phyloP scores from a whole-genome alignment of 2,797 vertebrate genomes.

The Crocodylus rhombifer region DNA sequence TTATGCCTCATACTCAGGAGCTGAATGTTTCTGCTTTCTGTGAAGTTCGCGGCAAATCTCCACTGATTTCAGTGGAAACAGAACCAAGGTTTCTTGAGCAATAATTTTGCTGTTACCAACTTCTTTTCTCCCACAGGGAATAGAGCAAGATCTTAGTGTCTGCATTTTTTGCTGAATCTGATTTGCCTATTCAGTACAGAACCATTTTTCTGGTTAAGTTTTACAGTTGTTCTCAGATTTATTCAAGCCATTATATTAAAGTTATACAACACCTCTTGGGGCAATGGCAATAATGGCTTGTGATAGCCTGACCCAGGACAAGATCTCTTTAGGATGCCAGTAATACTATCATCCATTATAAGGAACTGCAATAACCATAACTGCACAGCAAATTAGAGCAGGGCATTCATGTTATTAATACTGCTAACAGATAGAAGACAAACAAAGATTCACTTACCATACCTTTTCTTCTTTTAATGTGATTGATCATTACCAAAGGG shows the following conservation, averaged over 20 bases:
- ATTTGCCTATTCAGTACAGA: slow-evolving; percentile 36
- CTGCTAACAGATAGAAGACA: background rate
- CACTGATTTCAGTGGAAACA: background rate
- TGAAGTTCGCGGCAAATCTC: background rate
- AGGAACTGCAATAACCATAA: background rate
- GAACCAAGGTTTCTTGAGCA: background rate
- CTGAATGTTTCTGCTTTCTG: background rate
- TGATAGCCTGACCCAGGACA: background rate
- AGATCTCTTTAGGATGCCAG: background rate
- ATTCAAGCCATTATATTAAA: background rate
- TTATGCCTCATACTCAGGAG: background rate
- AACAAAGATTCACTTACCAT: background rate
- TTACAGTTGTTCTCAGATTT: background rate
- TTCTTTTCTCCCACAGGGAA: background rate
- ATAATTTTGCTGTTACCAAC: background rate
- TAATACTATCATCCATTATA: background rate
- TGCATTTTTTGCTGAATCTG: background rate
- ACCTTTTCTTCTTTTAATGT: background rate
- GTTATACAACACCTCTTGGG: background rate
- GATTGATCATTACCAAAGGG: background rate
- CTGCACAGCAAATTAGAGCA: background rate
- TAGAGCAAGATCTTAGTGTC: background rate
- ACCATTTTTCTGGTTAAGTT: background rate
- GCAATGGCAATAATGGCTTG: background rate
- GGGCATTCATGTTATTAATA: background rate